Evolutionary conservation across 2,888 invertebrate species (phyloP), one percentile per base, ranked within the genome.

Genomic region (Eledona agricola): DNA sequence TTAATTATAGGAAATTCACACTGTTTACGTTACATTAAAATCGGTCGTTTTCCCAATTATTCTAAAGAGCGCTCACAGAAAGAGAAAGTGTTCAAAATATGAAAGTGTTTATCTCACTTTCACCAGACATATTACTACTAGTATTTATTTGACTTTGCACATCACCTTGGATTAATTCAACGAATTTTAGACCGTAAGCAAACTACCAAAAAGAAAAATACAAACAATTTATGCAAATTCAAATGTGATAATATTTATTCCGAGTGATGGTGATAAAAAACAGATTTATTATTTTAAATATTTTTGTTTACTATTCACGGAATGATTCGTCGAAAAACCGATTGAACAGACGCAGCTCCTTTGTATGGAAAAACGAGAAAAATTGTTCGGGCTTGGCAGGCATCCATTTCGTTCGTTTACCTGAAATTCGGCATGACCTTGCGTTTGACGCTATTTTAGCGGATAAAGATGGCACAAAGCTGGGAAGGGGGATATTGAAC

Each of bases 61-160:
- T 12, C 15, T 29, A 29, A 29, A 13, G 20, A 16, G 11, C 16
- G 16, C 46, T 12, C 13, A 26, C 6, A 53, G 49, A 35, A 60
- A 60, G 61, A 62, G 63, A 65, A 65, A 64, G 63, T 59, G 38
- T 20, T 42, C 42, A 16, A 20, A 23, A 53, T 59, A 57, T 57
- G 51, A 51, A 59, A 58, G 52, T 56, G 49, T 51, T 53, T 57
- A 38, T 57, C 51, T 59, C 54, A 66, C 62, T 66, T 63, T 61
- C 62, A 60, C 63, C 63, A 31, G 23, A 45, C 45, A 57, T 46
- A 49, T 12, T 43, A 11, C 37, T 46, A n/a, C n/a, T n/a, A n/a
- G n/a, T n/a, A 34, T 43, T 51, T 13, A 38, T 22, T 43, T 43
- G 55, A 55, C 54, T 53, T 53, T 53, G 49, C 19, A 38, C 20